These are phyloP conservation scores for Achatina immaculata DNA, from an alignment of 1,140 invertebrate genomes.

Conservation along the genomic window DNA sequence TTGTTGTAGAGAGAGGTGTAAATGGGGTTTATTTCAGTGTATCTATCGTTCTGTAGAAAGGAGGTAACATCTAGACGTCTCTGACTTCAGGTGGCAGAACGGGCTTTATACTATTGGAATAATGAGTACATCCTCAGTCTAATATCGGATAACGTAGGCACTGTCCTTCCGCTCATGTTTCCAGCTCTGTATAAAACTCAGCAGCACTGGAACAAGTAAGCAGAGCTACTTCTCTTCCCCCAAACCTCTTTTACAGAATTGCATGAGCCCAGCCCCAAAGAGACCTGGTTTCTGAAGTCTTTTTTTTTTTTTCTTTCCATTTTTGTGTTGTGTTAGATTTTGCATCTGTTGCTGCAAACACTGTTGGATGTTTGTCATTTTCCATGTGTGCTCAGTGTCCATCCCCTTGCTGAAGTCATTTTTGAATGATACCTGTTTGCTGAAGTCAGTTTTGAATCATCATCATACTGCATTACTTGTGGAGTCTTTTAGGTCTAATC, in stretches of 20 bases:
- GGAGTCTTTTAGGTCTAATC: too few relatives aligned
- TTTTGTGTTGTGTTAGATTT: neutral
- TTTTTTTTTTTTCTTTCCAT: neutral
- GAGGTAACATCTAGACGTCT: slow-evolving; percentile 5
- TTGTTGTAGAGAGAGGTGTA: too few relatives aligned
- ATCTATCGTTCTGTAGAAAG: too few relatives aligned
- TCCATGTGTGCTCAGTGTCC: too few relatives aligned
- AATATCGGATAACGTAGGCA: slow-evolving; percentile 72
- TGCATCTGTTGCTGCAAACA: neutral
- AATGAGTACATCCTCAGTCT: slow-evolving; percentile 75
- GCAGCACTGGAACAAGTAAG: slow-evolving; percentile 97
- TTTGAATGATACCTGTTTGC: too few relatives aligned
- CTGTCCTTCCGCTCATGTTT: slow-evolving; percentile 83
- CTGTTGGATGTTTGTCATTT: neutral
- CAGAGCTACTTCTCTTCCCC: neutral
- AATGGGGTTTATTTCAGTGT: too few relatives aligned
- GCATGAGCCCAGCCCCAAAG: neutral
- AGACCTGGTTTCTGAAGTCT: neutral
- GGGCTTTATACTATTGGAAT: slow-evolving; percentile 75
- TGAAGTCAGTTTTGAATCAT: too few relatives aligned
- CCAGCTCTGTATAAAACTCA: slow-evolving; percentile 96
- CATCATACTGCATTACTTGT: too few relatives aligned
- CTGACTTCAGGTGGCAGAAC: slow-evolving; percentile 72
- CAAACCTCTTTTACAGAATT: neutral
- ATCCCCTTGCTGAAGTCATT: too few relatives aligned